Evolutionary conservation across 2,113 vertebrate species (phyloP), one percentile per base, ranked within the genome.

Genomic region (Atherinomorus stipes): DNA sequence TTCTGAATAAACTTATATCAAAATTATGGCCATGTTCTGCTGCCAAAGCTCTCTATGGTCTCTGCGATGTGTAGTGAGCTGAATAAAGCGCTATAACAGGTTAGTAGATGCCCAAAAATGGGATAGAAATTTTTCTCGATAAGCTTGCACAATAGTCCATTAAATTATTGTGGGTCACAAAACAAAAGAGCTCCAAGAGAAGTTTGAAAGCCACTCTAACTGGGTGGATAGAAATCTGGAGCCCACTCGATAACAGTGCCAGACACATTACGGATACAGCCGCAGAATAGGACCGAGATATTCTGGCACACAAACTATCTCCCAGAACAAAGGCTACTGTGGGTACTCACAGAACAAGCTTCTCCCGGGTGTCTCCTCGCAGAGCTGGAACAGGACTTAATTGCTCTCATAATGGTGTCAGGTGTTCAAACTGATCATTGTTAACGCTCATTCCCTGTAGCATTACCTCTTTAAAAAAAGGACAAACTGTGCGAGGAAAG

Each of bases 371-470:
- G 65, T 76, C 77, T 78, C 57, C 49, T 58, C 57, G 53, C 67
- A 63, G 62, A 71, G 73, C 63, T 86, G 72, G 81, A 80, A 73
- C 72, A 66, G 65, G 78, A 87, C 84, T 89, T 91, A 91, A 91
- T 93, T 86, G 88, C 89, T 87, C 84, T 83, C 80, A 90, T 90
- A 85, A 89, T 91, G 87, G 86, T 90, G 89, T 91, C 88, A 90
- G 88, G 78, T 85, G 85, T 85, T 76, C 78, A 67, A 84, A 92
- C 90, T 92, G 89, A 94, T 93, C 91, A 84, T 49, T 52, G 78
- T 77, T 90, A 85, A 91, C 90, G 71, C 78, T 88, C 81, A 80
- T 91, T 91, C 87, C 64, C 76, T 76, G 68, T 74, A 79, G 93
- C 88, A 91, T 88, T 90, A 87, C 64, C 80, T 75, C 78, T 69